Evolutionary conservation across 1,140 invertebrate genomes (phyloP), one percentile per base, ranked within the genome.

Genomic region (Brachionus paranguensis): DNA sequence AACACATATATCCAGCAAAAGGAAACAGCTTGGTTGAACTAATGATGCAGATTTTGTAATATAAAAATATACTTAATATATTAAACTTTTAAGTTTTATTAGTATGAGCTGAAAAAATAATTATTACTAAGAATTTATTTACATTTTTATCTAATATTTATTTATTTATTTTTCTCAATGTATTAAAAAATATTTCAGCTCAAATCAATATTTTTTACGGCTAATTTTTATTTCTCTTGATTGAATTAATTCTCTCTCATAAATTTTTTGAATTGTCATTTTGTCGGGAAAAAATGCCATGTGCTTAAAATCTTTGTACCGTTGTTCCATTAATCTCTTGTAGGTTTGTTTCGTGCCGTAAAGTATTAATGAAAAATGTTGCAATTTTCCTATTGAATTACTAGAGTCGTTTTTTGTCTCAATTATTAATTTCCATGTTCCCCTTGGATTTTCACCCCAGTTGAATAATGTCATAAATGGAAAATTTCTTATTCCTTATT

Each of bases 381-480:
- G 1, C 14, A 84, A n/a, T 84, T 55, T 50, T 50, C 83, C 83
- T 11, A 12, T 20, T n/a, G 33, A 6, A 74, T 70, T 41, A 1
- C 7, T 20, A 8, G 12, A 12, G 20, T 60, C 47, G 8, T 24
- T 43, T 53, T 47, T 41, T 55, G 84, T 65, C 20, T 78, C 74
- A 37, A 84, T 45, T 2, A 53, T 10, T 64, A 95, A 86, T 1
- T 86, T 92, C 95, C 95, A 97, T 20, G 89, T 87, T 1, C 94
- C 95, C 17, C 87, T 86, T 3, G 94, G 93, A 86, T 92, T 89
- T 89, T 98, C 96, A 10, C 94, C 95, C 96, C 96, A 98, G 6
- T 93, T 94, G 65, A 95, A 95, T 0, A 97, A 93, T 0, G 94
- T 94, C 91, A 95, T 94, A 87, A 98, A 94, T 53, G 92, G 93